phyloP scores from a whole-genome alignment of 2,113 vertebrate species.

The Salminus brasiliensis region DNA sequence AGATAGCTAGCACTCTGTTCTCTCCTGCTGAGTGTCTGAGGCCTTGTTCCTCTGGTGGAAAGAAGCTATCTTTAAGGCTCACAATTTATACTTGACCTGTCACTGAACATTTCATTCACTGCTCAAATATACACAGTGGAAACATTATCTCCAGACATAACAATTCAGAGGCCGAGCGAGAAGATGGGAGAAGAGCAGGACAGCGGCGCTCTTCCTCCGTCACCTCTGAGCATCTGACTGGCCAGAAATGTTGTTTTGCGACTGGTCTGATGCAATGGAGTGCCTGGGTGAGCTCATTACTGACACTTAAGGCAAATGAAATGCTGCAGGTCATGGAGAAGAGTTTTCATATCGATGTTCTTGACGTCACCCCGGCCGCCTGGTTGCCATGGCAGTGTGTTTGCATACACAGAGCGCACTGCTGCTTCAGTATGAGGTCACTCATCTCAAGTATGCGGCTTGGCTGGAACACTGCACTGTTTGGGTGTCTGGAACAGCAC shows the following conservation, averaged over 20 bases:
- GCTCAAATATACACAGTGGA: constrained; percentile 37
- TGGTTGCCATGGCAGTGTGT: constrained; percentile 54
- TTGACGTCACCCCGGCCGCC: constrained; percentile 38
- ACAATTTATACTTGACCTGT: constrained; percentile 28
- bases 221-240: background rate
- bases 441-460: constrained; percentile 57
- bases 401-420: constrained; percentile 55
- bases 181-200: constrained; percentile 24
- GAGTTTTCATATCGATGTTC: constrained; percentile 46
- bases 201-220: too few relatives aligned
- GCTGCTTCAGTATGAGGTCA: constrained; percentile 56
- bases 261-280: constrained; percentile 33
- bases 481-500: constrained; percentile 62
- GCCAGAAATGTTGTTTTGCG: background rate
- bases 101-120: constrained; percentile 17
- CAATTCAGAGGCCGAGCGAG: constrained; percentile 18
- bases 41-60: constrained; percentile 34
- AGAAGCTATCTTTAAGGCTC: constrained; percentile 18
- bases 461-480: constrained; percentile 53
- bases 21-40: background rate
- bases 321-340: constrained; percentile 32
- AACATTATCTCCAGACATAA: constrained; percentile 52
- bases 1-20: background rate
- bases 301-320: constrained; percentile 38
- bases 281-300: constrained; percentile 29